phyloP scores from a whole-genome alignment of 2,888 invertebrate genomes.

The Diarsia mendica region DNA sequence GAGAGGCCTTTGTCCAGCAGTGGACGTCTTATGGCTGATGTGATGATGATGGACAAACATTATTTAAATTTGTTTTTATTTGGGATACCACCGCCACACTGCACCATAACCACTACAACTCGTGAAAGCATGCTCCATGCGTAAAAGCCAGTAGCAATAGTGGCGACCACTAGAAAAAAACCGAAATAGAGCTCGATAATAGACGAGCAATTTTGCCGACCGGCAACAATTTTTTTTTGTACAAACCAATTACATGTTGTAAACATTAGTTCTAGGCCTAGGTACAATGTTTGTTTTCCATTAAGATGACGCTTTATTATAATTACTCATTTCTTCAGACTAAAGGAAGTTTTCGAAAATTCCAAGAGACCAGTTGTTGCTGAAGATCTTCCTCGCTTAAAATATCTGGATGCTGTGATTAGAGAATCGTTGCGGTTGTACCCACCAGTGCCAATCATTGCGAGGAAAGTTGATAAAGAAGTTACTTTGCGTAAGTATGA shows the following conservation, averaged over 20 bases:
- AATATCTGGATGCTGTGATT: conserved; percentile 70
- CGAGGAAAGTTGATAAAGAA: conserved; percentile 66
- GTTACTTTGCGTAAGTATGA: conserved; percentile 62
- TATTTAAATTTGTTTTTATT: too few species aligned
- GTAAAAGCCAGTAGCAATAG: too few species aligned
- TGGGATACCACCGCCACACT: too few species aligned
- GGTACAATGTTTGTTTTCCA: neutral
- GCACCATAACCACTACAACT: too few species aligned
- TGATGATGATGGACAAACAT: too few species aligned
- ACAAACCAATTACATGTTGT: neutral
- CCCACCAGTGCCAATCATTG: conserved; percentile 68
- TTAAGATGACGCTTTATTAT: neutral
- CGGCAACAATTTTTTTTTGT: too few species aligned
- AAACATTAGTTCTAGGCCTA: neutral
- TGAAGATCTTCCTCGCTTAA: conserved; percentile 64
- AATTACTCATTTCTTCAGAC: conserved; percentile 37
- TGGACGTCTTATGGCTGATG: too few species aligned
- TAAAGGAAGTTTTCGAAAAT: conserved; percentile 62
- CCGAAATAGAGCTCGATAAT: too few species aligned
- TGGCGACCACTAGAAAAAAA: too few species aligned
- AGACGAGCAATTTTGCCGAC: too few species aligned
- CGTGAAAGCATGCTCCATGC: too few species aligned
- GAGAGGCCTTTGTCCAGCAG: too few species aligned
- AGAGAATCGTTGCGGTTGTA: conserved; percentile 70
- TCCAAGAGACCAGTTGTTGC: conserved; percentile 53